Evolutionary conservation across 2,113 vertebrate species (phyloP).

Genomic region (Tetrao urogallus): DNA sequence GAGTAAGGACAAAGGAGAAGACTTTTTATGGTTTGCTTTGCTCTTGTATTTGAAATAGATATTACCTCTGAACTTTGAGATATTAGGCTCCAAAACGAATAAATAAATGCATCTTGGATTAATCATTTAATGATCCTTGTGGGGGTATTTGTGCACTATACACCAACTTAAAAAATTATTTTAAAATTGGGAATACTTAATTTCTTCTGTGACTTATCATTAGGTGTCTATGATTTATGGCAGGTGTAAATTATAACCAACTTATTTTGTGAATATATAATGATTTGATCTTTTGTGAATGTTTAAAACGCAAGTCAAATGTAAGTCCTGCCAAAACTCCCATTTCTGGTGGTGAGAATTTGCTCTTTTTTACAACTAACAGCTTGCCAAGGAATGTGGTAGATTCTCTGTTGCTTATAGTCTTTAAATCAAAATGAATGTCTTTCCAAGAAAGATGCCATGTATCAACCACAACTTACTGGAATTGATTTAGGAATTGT

Average conservation of each 20-base stretch:
- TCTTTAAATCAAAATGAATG: slow-evolving; percentile 37
- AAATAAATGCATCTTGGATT: background rate
- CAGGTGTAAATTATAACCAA: background rate
- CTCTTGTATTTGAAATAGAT: background rate
- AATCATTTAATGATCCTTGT: background rate
- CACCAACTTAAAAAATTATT: background rate
- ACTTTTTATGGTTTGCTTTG: background rate
- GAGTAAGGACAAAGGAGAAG: background rate
- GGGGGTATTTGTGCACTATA: background rate
- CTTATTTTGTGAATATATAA: background rate
- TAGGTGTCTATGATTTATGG: background rate
- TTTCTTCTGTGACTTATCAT: background rate
- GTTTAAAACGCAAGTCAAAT: background rate
- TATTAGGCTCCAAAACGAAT: background rate
- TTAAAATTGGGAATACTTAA: background rate
- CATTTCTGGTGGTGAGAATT: background rate
- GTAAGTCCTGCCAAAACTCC: background rate
- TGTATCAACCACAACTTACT: slow-evolving; percentile 23
- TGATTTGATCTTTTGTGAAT: background rate
- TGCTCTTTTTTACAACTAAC: background rate
- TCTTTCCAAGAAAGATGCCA: slow-evolving; percentile 47
- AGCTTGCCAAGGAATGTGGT: slow-evolving; percentile 19
- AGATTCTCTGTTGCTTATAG: background rate
- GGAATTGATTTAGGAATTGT: slow-evolving; percentile 37
- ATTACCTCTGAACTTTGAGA: background rate